phyloP scores from a whole-genome alignment of 2,113 vertebrate genomes.

The Geothlypis trichas region DNA sequence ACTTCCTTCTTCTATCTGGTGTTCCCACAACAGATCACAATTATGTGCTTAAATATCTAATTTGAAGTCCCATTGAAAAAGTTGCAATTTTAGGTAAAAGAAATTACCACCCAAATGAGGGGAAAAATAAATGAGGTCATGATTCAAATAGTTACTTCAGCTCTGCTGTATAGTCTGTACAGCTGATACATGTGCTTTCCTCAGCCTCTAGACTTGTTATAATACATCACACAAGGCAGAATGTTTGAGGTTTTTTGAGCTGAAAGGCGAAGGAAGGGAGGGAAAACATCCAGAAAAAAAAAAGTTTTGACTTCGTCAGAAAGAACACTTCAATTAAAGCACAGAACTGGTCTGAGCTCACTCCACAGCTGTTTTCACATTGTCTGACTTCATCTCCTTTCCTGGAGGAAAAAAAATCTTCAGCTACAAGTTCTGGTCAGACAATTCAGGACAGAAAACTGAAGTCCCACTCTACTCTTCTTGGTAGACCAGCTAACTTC shows the following conservation, averaged over 20 bases:
- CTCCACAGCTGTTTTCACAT: not conserved
- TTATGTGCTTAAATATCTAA: not conserved
- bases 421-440: not conserved
- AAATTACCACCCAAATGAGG: not conserved
- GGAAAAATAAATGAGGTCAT: not conserved
- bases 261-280: fast-evolving
- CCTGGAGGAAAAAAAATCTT: not conserved
- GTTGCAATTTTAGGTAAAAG: not conserved
- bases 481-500: not conserved
- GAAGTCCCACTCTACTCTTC: not conserved
- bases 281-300: too few relatives aligned
- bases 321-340: not conserved
- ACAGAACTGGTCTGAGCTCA: not conserved
- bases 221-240: not conserved
- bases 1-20: not conserved
- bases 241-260: not conserved
- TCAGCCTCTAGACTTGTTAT: not conserved
- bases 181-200: not conserved
- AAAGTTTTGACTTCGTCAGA: not conserved
- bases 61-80: not conserved
- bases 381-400: not conserved
- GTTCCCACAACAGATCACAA: not conserved
- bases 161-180: not conserved
- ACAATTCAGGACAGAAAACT: not conserved
- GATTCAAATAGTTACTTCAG: not conserved